Conservation (phyloP, 2,797 vertebrate species). For the Macropodus opercularis region DNA sequence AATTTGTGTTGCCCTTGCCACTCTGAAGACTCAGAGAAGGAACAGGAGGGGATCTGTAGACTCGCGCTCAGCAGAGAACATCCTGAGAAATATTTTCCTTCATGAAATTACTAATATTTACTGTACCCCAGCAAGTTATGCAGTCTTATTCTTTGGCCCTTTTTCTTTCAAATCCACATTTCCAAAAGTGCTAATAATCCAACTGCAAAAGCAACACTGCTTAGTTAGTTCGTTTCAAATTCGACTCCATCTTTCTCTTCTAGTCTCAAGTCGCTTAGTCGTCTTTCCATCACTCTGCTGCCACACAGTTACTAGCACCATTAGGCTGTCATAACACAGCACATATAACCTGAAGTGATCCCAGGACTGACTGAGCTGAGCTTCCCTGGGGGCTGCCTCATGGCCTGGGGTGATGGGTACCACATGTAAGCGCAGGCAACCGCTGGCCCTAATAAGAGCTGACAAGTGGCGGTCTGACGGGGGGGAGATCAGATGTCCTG, state of each 20-base stretch:
- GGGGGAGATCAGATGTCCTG: conserved; percentile 48
- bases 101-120: conserved; percentile 11
- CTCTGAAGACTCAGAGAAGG: conserved; percentile 5
- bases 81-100: conserved; percentile 43
- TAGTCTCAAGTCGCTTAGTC: conserved; percentile 2
- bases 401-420: conserved; percentile 60
- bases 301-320: conserved; percentile 61
- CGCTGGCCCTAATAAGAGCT: conserved; percentile 55
- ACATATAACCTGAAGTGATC: conserved; percentile 66
- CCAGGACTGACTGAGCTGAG: conserved; percentile 48
- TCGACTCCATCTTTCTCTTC: not conserved
- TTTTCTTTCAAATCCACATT: not conserved
- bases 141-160: not conserved
- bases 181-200: not conserved
- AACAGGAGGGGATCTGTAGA: conserved; percentile 17
- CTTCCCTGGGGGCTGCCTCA: conserved; percentile 51
- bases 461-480: conserved; percentile 63
- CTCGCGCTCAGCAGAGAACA: conserved; percentile 17
- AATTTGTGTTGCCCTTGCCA: not conserved
- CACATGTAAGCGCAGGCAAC: conserved; percentile 64
- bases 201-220: not conserved
- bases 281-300: conserved; percentile 14
- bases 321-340: conserved; percentile 70
- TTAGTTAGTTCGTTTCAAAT: not conserved
- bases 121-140: not conserved